Evolutionary conservation across 2,888 invertebrate species (phyloP), one percentile per base, ranked within the genome.

Genomic region (Pristionchus exspectatus): DNA sequence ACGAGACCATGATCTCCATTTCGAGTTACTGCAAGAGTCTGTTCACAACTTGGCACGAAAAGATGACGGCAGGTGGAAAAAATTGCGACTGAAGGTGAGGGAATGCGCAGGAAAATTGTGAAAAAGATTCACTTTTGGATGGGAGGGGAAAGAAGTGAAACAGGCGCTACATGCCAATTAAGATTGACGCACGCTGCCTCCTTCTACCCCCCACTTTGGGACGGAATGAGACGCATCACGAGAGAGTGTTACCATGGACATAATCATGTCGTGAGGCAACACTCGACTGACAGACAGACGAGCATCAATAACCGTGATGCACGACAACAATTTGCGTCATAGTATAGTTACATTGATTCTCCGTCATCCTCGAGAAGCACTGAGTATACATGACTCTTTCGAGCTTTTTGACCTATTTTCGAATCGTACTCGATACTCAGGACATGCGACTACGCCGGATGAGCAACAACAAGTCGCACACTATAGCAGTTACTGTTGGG

Each of bases 51-150:
- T 21, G 63, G 63, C 63, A n/a, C n/a, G 54, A 50, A 81, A 81
- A 81, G 14, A 54, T 81, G 81, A 50, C 12, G 50, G 27, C 81
- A 81, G 50, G 50, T 81, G 81, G 3, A 81, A 81, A 50, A 74
- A 27, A 5, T 38, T 12, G 30, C 16, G 69, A 30, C 30, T 14
- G 12, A 38, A 74, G 54, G 16, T 50, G 3, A 24, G 16, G 27
- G 16, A 21, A 81, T 54, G 16, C 10, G 81, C 16, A 16, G 27
- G 0, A 12, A 27, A 44, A 81, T 24, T 27, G 50, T 14, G 38
- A 7, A 38, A 10, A 81, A 33, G 50, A 54, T 3, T 33, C 27
- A 38, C 1, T 21, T 7, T n/a, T 2, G 24, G 77, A 30, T 44
- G 38, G 72, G 33, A 33, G 18, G 69, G 14, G 74, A 33, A 14